Conservation (phyloP, 2,113 vertebrate species). For the Formicarius rufipectus region DNA sequence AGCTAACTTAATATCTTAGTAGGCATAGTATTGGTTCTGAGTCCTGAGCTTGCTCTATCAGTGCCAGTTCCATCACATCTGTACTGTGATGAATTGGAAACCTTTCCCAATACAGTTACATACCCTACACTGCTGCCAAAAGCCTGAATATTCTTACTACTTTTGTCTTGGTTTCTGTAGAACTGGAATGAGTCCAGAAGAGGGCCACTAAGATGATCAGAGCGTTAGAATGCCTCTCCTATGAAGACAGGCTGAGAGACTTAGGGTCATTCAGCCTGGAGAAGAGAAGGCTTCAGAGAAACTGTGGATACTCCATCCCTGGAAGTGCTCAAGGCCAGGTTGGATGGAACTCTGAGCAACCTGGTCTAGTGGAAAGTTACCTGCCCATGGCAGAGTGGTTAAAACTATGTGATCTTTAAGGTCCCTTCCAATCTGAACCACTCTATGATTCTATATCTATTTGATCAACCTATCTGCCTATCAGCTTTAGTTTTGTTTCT, state of each 20-base stretch:
- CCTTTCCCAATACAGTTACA: neutral
- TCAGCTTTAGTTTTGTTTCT: neutral
- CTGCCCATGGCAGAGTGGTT: fast-evolving
- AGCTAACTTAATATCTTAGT: neutral
- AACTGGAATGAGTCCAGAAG: neutral
- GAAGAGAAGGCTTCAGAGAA: neutral
- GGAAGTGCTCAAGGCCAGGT: neutral
- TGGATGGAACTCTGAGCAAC: neutral
- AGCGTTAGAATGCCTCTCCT: neutral
- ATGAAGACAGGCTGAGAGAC: neutral
- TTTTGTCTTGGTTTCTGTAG: neutral
- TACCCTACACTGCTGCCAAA: neutral
- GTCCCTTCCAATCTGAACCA: neutral
- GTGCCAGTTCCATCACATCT: neutral
- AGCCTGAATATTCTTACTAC: neutral
- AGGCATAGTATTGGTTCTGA: neutral
- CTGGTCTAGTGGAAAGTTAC: neutral
- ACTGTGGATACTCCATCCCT: neutral
- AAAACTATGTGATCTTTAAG: neutral
- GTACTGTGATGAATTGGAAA: neutral
- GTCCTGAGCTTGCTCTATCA: neutral
- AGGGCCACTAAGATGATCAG: neutral
- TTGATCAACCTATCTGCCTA: neutral
- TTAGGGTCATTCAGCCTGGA: no score
- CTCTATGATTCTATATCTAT: neutral